Conservation (phyloP, 1,140 invertebrate species). For the Plectus sambesii region DNA sequence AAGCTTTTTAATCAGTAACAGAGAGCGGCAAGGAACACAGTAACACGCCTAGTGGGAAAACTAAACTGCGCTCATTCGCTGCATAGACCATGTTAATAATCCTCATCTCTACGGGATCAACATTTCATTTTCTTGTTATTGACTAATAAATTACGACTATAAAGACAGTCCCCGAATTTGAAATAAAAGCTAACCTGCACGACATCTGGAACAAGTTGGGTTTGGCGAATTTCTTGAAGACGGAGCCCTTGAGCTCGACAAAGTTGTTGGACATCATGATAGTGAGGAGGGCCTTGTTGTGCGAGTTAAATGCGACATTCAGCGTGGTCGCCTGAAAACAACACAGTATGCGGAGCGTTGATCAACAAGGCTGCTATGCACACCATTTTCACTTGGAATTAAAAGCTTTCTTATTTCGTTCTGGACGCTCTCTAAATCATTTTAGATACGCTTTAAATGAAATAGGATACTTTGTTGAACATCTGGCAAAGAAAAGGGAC, state of each 20-base stretch:
- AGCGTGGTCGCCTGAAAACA: conserved; percentile 82
- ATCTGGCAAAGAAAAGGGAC: too few species aligned
- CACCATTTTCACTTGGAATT: conserved; percentile 22
- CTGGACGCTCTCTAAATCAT: too few species aligned
- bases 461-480: too few species aligned
- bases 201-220: conserved; percentile 75
- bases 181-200: conserved; percentile 35
- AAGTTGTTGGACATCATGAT: conserved; percentile 99
- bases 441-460: too few species aligned
- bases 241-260: conserved; percentile 93
- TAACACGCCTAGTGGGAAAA: too few species aligned
- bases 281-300: conserved; percentile 88
- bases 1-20: too few species aligned
- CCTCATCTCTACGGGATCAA: too few species aligned
- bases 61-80: conserved; percentile 21
- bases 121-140: too few species aligned
- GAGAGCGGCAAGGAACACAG: too few species aligned
- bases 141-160: conserved; percentile 8
- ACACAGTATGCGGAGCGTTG: too few species aligned
- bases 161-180: conserved; percentile 3
- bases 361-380: too few species aligned
- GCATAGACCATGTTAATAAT: neutral
- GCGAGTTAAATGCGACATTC: conserved; percentile 98
- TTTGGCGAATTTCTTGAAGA: conserved; percentile 98
- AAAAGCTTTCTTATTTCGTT: too few species aligned